Evolutionary conservation across 2,113 vertebrate species (phyloP).

Genomic region (Silurus glanis): DNA sequence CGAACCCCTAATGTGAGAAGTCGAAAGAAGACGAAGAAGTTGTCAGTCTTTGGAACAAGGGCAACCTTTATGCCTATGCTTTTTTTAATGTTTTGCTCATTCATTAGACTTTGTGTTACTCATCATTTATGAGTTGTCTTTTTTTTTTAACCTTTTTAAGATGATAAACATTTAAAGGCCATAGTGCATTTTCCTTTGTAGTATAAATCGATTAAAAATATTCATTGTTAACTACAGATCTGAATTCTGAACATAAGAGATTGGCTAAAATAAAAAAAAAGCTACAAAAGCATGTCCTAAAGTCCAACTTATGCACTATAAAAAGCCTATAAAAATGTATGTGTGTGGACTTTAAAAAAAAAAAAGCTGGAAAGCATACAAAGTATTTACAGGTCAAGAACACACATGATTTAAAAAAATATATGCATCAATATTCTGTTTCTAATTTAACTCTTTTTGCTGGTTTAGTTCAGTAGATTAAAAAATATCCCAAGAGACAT

Average conservation of each 20-base stretch:
- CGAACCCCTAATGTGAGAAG: no score
- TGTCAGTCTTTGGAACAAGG: constrained; percentile 28
- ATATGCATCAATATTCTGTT: no score
- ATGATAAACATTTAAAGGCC: background rate
- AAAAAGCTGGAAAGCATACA: no score
- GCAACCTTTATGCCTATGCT: constrained; percentile 16
- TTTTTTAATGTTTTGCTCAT: constrained; percentile 12
- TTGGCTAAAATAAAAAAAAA: background rate
- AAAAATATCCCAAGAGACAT: no score
- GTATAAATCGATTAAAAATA: background rate
- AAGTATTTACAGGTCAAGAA: no score
- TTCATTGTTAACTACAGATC: background rate
- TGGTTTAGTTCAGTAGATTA: no score
- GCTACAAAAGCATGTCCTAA: background rate
- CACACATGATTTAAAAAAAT: no score
- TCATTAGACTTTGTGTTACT: background rate
- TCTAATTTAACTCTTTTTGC: no score
- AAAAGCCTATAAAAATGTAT: no score
- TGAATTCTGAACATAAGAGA: background rate
- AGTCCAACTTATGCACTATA: no score
- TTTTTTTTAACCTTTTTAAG: background rate
- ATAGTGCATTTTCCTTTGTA: background rate
- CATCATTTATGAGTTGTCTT: background rate
- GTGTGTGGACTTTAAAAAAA: no score
- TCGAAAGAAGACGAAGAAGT: no score